These are phyloP conservation scores for Stichodactyla mertensii DNA, from an alignment of 64 coral and sea anemone genomes.

Conservation along the genomic window DNA sequence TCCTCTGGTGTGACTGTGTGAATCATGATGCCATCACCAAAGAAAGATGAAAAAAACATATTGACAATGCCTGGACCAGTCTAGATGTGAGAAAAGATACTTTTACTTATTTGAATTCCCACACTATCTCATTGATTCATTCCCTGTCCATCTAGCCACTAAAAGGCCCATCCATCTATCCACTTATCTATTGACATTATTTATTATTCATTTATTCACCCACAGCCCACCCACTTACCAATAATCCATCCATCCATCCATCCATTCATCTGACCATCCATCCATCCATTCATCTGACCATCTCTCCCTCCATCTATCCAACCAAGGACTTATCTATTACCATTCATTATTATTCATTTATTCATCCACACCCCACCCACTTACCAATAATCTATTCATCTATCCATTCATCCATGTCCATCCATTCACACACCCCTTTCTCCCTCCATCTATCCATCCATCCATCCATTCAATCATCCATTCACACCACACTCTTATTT, in stretches of 20 bases:
- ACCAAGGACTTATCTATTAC: too few relatives aligned
- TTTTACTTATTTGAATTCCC: background rate
- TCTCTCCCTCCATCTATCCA: background rate
- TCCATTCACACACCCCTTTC: background rate
- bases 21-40: constrained; percentile 52
- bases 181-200: background rate
- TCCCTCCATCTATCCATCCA: background rate
- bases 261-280: background rate
- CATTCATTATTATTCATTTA: too few relatives aligned
- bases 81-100: constrained; percentile 22
- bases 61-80: constrained; percentile 87
- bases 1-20: constrained; percentile 73
- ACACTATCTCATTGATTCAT: background rate
- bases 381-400: background rate
- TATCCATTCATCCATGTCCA: background rate
- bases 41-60: constrained; percentile 35
- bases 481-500: background rate
- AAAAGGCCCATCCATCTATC: background rate
- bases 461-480: background rate
- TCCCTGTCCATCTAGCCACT: background rate
- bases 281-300: background rate
- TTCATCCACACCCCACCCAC: too few relatives aligned
- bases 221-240: too few relatives aligned
- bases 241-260: background rate
- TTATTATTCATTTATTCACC: background rate